Conservation (phyloP, 2,888 invertebrate species). For the Vandiemenella viatica region DNA sequence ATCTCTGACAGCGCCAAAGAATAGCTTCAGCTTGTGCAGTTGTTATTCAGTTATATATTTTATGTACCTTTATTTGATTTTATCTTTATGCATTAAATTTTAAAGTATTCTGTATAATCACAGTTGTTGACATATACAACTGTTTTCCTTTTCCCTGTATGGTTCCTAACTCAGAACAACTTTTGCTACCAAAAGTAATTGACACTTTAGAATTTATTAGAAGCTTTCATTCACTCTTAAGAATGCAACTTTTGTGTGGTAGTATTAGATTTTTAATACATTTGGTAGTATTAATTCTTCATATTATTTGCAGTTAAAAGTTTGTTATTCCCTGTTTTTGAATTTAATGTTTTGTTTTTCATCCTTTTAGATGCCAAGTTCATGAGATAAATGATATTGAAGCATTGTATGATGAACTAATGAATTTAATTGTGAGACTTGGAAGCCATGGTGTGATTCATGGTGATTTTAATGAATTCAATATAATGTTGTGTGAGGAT, state of each 20-base stretch:
- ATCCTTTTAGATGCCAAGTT: constrained; percentile 37
- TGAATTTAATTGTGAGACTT: constrained; percentile 80
- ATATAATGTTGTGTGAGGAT: constrained; percentile 74
- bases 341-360: background rate
- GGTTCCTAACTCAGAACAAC: too few relatives aligned
- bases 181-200: too few relatives aligned
- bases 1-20: too few relatives aligned
- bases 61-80: background rate
- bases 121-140: too few relatives aligned
- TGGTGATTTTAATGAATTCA: constrained; percentile 98
- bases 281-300: too few relatives aligned
- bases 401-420: constrained; percentile 77
- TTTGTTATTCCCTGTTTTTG: background rate
- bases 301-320: background rate
- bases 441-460: constrained; percentile 95
- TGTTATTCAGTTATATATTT: background rate
- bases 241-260: too few relatives aligned
- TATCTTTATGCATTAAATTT: background rate
- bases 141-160: too few relatives aligned
- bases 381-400: constrained; percentile 52
- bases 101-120: background rate
- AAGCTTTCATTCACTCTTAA: too few relatives aligned
- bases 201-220: too few relatives aligned
- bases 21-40: too few relatives aligned
- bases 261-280: too few relatives aligned